These are phyloP conservation scores for Tenthredo amoena DNA, from an alignment of 2,888 invertebrate species.

Conservation along the genomic window DNA sequence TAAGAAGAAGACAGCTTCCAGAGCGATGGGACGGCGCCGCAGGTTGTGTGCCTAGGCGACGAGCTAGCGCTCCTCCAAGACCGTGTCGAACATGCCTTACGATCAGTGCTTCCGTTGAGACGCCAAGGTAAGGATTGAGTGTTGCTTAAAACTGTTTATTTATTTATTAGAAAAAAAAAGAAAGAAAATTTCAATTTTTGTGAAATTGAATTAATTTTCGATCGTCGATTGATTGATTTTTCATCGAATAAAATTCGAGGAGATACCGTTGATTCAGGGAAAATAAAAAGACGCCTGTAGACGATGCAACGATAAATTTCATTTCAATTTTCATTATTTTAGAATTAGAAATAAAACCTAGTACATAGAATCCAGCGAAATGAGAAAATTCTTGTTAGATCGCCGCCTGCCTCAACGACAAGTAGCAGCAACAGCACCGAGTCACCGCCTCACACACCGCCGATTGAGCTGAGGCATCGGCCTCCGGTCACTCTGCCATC, in stretches of 20 bases:
- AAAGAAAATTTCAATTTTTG: background rate
- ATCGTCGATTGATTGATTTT: background rate
- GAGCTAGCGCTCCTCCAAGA: conserved; percentile 59
- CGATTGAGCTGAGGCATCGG: conserved; percentile 73
- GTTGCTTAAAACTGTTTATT: background rate
- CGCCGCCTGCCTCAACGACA: conserved; percentile 69
- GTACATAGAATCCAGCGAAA: background rate
- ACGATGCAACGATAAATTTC: background rate
- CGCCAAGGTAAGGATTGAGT: conserved; percentile 68
- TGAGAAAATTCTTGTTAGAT: conserved; percentile 60
- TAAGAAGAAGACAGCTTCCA: conserved; percentile 69
- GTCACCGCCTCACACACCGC: conserved; percentile 69
- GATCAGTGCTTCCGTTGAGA: conserved; percentile 75
- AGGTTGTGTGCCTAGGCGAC: conserved; percentile 74
- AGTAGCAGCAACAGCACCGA: conserved; percentile 71
- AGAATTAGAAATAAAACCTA: background rate
- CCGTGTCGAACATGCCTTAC: conserved; percentile 72
- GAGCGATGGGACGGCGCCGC: conserved; percentile 78
- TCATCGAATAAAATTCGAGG: background rate
- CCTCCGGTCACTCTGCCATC: conserved; percentile 71
- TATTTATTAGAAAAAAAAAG: no score
- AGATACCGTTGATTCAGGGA: background rate
- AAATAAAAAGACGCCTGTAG: background rate
- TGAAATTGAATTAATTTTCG: background rate
- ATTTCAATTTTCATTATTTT: background rate